Conservation (phyloP, 2,888 invertebrate species). For the Folsomia manolachei region DNA sequence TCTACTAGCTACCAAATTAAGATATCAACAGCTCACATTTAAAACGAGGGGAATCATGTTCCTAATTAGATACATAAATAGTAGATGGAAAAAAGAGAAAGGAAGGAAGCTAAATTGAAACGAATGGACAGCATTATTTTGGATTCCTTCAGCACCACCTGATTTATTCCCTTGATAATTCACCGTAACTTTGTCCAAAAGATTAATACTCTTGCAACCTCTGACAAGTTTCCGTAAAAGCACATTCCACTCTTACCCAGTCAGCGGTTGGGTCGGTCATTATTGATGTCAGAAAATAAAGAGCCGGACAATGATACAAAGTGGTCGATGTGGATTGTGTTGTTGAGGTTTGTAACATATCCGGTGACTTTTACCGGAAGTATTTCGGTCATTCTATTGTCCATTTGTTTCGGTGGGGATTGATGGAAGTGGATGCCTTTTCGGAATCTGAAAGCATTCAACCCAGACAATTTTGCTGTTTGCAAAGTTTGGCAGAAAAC, state of each 20-base stretch:
- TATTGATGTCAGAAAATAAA: background rate
- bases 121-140: conserved; percentile 6
- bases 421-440: background rate
- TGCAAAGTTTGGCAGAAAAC: too few species aligned
- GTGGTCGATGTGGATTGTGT: background rate
- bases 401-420: conserved; percentile 1
- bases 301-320: background rate
- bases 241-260: background rate
- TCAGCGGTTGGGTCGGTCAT: background rate
- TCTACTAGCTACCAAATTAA: too few species aligned
- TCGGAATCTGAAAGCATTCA: background rate
- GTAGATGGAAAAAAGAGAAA: conserved; percentile 10
- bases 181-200: conserved; percentile 12
- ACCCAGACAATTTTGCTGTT: background rate
- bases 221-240: background rate
- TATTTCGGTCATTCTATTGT: background rate
- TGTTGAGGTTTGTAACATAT: conserved; percentile 1
- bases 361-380: conserved; percentile 10
- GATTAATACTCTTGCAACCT: background rate
- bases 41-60: too few species aligned
- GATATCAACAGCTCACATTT: too few species aligned
- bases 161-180: conserved; percentile 9
- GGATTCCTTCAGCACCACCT: background rate
- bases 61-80: too few species aligned
- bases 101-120: conserved; percentile 10